Base-by-base conservation (phyloP, 2,797 vertebrate species). In the Hydrocynus forskahlii region DNA sequence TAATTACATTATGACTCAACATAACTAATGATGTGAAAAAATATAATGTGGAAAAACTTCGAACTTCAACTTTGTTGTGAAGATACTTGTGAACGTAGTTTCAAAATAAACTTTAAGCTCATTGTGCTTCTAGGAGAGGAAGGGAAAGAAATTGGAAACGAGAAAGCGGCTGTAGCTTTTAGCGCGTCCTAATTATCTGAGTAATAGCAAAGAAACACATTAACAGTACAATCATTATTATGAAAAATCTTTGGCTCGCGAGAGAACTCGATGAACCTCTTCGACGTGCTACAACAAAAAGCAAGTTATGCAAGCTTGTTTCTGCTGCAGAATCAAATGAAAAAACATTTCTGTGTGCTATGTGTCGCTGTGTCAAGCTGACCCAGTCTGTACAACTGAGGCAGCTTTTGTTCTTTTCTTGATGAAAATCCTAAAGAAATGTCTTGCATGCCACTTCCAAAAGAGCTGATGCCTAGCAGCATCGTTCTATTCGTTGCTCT, bases 341-440 rank as follows among this genome's bases (percentile, higher is more conserved):
- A 19, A 29, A 82, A 68, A 17, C 64, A 50, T 25, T 23, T 40
- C 55, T 54, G 48, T 63, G 60, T 78, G 21, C 75, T 40, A 83
- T 70, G 38, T 67, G 29, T 69, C n/a, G 59, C 60, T 7, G 84
- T 82, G 86, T 88, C 88, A 89, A 68, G 1, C 64, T 84, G 86
- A 89, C 87, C 84, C 73, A 48, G 63, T 69, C 55, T 8, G 73
- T 60, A 40, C n/a, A 83, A 75, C 35, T 71, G 5, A 59, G 63
- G 17, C 16, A 13, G 70, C 64, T 75, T 72, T 54, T 73, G 62
- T 78, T 84, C 74, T 77, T 75, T 81, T 66, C 69, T 81, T 79
- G 29, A 55, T 62, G 29, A 63, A 74, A 72, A 23, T 17, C 38
- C 66, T 48, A n/a, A 79, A 40, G 29, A 45, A 48, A 55, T 55